These are phyloP conservation scores for Drosophila grimshawi DNA, from an alignment of 1,140 invertebrate species.

Conservation along the genomic window DNA sequence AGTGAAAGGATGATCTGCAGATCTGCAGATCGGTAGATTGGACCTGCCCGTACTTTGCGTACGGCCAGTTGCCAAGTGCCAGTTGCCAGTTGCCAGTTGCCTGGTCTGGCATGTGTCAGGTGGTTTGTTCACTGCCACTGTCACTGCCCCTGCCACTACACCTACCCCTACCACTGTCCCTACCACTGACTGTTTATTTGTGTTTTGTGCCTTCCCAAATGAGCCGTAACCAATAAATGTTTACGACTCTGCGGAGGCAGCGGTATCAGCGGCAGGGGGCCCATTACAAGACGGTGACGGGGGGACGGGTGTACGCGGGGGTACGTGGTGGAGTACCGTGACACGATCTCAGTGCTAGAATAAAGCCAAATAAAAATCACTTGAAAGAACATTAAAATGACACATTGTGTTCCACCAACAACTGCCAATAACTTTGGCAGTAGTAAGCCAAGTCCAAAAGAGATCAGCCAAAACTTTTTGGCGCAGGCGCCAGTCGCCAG, in stretches of 20 bases:
- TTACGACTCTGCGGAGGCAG: constrained; percentile 54
- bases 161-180: not conserved
- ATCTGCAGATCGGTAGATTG: constrained; percentile 30
- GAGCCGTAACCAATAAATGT: constrained; percentile 79
- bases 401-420: constrained; percentile 55
- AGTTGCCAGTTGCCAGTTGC: too few relatives aligned
- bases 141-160: not conserved
- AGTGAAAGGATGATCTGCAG: constrained; percentile 67
- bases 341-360: not conserved
- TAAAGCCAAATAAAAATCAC: constrained; percentile 63
- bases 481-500: constrained; percentile 24
- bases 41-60: constrained; percentile 10
- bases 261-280: too few relatives aligned
- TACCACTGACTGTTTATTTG: constrained; percentile 57
- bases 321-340: not conserved
- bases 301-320: too few relatives aligned
- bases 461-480: constrained; percentile 2
- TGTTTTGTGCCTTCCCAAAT: constrained; percentile 60
- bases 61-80: not conserved
- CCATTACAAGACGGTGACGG: too few relatives aligned
- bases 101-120: constrained; percentile 23
- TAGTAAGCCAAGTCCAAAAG: not conserved
- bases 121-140: constrained; percentile 33
- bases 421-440: not conserved
- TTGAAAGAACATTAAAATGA: constrained; percentile 73